A percentile compares a stretch with the other conserved stretches of the same genome.
Conservation (phyloP, 2,888 invertebrate species). For the Acanthoscelides obtectus region DNA sequence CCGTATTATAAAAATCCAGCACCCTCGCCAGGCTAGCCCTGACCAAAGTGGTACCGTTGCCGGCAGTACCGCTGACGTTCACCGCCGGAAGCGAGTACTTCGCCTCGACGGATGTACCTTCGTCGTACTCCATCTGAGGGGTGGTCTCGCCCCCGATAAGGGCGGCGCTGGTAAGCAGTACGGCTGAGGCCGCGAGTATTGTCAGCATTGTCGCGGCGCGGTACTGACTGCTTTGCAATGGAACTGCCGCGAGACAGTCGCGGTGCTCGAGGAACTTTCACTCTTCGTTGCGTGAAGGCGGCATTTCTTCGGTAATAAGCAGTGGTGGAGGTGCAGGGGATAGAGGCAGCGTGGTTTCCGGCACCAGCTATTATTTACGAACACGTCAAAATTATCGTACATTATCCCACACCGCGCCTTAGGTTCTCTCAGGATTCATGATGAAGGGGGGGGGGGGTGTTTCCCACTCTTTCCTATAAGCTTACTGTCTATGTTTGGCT, state of each 20-base stretch:
- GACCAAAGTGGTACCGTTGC: constrained; percentile 14
- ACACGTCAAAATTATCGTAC: too few species aligned
- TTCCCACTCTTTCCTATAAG: too few species aligned
- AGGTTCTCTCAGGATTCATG: too few species aligned
- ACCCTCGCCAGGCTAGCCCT: constrained; percentile 49
- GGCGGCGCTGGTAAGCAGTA: not conserved
- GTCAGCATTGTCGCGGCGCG: not conserved
- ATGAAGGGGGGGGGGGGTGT: too few species aligned
- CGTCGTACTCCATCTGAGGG: constrained; percentile 31
- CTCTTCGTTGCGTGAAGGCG: not conserved
- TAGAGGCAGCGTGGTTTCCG: too few species aligned
- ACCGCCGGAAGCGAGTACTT: constrained; percentile 31
- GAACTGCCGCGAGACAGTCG: not conserved
- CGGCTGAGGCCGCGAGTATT: not conserved
- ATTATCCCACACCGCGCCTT: too few species aligned
- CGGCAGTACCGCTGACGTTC: constrained; percentile 31
- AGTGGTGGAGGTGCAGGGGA: not conserved
- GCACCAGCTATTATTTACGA: too few species aligned
- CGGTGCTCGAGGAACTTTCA: not conserved
- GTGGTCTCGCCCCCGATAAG: not conserved
- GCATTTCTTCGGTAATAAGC: not conserved
- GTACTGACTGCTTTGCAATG: not conserved
- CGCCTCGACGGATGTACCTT: constrained; percentile 31
- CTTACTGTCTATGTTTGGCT: too few species aligned
- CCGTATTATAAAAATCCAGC: constrained; percentile 55